Evolutionary conservation across 1,140 invertebrate genomes (phyloP).

Genomic region (Aphelenchoides besseyi): DNA sequence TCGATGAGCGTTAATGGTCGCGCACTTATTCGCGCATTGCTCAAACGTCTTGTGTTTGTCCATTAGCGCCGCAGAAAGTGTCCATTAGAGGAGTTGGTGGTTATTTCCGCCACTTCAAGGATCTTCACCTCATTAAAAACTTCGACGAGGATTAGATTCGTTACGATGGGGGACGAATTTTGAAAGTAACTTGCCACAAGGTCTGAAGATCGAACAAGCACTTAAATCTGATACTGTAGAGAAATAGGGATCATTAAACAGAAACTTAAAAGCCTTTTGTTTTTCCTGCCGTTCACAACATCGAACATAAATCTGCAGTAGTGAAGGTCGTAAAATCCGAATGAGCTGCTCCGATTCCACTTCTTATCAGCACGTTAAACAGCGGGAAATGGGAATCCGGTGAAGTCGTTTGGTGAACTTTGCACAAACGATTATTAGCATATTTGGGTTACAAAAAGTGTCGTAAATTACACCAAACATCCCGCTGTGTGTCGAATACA

Average conservation of each 20-base stretch:
- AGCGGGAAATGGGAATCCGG: background rate
- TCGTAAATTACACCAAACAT: background rate
- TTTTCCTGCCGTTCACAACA: no score
- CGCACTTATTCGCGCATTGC: background rate
- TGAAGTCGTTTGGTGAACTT: no score
- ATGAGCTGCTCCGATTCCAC: no score
- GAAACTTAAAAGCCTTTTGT: no score
- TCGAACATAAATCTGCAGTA: no score
- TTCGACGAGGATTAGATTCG: background rate
- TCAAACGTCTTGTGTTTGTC: background rate
- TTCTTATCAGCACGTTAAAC: background rate
- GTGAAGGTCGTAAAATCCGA: no score
- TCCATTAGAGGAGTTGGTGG: background rate
- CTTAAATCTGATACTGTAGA: background rate
- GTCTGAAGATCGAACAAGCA: no score
- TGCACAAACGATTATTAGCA: no score
- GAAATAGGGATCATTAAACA: background rate
- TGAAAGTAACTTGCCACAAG: no score
- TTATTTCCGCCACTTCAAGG: background rate
- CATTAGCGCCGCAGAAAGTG: background rate
- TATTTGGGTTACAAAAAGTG: background rate
- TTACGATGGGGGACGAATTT: no score
- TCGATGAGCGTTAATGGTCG: background rate
- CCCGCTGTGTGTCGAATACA: background rate
- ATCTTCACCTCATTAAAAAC: background rate